Percentiles rank a stretch among this genome's conserved stretches.
These are phyloP conservation scores for Heterodera schachtii DNA, from an alignment of 1,140 invertebrate genomes.

Conservation along the genomic window DNA sequence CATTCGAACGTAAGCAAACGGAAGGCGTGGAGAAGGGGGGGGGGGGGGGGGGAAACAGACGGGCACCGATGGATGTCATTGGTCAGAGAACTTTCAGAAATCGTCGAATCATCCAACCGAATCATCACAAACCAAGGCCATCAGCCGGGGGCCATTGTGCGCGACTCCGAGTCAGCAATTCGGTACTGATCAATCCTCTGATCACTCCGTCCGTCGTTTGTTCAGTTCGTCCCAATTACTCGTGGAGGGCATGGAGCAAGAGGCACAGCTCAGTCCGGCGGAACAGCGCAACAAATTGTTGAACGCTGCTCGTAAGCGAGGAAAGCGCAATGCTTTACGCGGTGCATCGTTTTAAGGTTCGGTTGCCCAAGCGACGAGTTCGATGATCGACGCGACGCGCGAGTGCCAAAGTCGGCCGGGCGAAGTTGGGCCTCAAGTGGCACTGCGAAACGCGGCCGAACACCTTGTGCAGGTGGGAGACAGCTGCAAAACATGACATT, in stretches of 20 bases:
- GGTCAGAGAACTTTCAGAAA: too few species aligned
- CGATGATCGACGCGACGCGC: slow-evolving; percentile 88
- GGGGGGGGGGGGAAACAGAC: too few species aligned
- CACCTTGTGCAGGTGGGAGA: slow-evolving; percentile 75
- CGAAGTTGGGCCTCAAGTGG: slow-evolving; percentile 81
- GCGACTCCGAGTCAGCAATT: slow-evolving; percentile 76
- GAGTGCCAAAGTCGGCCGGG: slow-evolving; percentile 82
- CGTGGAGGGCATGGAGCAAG: slow-evolving; percentile 82
- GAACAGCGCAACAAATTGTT: slow-evolving; percentile 86
- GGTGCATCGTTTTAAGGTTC: slow-evolving; percentile 62
- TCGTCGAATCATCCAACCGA: slow-evolving; percentile 77
- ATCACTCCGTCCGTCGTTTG: background rate
- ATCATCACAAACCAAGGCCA: slow-evolving; percentile 77
- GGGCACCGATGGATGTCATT: too few species aligned
- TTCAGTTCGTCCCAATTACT: slow-evolving; percentile 35
- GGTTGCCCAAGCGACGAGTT: slow-evolving; percentile 90
- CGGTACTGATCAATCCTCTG: slow-evolving; percentile 54
- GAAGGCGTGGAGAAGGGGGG: too few species aligned
- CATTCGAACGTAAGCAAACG: slow-evolving; percentile 66
- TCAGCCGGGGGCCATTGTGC: slow-evolving; percentile 80
- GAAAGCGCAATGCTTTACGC: slow-evolving; percentile 71
- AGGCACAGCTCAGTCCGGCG: slow-evolving; percentile 80
- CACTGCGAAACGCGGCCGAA: slow-evolving; percentile 83
- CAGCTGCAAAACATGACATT: background rate
- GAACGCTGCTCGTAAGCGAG: slow-evolving; percentile 75